phyloP scores from a whole-genome alignment of 2,888 invertebrate genomes.

The Drosophila conformis region DNA sequence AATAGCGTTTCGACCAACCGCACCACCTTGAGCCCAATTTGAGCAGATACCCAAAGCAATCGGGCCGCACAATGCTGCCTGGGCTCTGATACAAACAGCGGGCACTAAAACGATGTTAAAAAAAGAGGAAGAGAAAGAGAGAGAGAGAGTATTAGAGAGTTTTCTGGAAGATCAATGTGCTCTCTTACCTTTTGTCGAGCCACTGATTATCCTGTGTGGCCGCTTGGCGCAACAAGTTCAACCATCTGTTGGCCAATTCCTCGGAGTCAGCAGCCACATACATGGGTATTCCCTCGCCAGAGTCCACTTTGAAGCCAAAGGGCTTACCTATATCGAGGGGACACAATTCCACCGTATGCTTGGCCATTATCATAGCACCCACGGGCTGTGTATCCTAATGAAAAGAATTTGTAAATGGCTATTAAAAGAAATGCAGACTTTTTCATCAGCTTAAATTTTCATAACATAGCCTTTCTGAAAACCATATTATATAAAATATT shows the following conservation, averaged over 20 bases:
- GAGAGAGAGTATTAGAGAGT: not conserved
- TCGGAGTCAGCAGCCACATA: conserved; percentile 93
- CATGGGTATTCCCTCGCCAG: conserved; percentile 89
- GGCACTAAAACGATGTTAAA: conserved; percentile 86
- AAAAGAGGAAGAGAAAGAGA: conserved; percentile 13
- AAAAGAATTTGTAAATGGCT: conserved; percentile 21
- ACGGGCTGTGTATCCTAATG: conserved; percentile 93
- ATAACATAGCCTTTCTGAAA: not conserved
- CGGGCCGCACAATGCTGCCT: conserved; percentile 91
- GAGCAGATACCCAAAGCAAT: conserved; percentile 96
- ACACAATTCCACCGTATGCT: conserved; percentile 90
- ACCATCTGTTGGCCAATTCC: conserved; percentile 91
- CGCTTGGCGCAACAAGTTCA: conserved; percentile 91
- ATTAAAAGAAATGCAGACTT: not conserved
- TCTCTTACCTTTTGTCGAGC: conserved; percentile 86
- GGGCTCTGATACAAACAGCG: conserved; percentile 93
- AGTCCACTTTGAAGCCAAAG: conserved; percentile 90
- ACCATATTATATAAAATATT: not conserved
- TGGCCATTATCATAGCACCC: conserved; percentile 94
- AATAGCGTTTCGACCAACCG: conserved; percentile 96
- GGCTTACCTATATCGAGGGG: conserved; percentile 86
- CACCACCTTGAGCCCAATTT: conserved; percentile 94
- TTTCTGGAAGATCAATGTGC: conserved; percentile 16
- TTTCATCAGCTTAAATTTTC: not conserved
- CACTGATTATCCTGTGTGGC: conserved; percentile 90